Evolutionary conservation across 1,140 invertebrate genomes (phyloP), one percentile per base, ranked within the genome.

Genomic region (Lasaia peninsularis): DNA sequence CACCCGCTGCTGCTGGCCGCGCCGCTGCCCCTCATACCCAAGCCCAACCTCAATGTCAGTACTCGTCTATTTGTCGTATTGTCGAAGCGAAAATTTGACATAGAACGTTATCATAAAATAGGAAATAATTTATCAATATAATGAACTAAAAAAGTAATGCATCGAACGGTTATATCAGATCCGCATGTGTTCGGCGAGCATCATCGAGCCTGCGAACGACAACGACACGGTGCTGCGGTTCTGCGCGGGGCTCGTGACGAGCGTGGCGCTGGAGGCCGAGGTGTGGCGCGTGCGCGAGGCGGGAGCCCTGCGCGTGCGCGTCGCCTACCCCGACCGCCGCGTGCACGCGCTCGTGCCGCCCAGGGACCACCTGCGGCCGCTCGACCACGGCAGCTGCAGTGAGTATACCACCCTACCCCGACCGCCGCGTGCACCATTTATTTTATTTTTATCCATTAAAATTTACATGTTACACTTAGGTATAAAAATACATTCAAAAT

Each of bases 301-400:
- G 2, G 88, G 88, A 57, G 91, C 93, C 58, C 89, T 98, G 51
- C 90, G 96, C 57, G 92, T 98, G 21, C 95, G 95, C 86, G 92
- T 98, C 11, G 94, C 96, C 67, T 98, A 98, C 90, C 97, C 97
- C 2, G 97, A 99, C 90, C 95, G 97, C 75, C 94, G 95, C 73
- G 93, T 93, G 16, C 95, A 98, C 78, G 89, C 97, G 32, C 90
- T 97, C 24, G 90, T 96, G 56, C 97, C 96, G 0, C 91, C 93
- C 60, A 89, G 92, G 12, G 91, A 92, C 33, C 94, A 96, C 75
- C 83, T 95, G 49, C 91, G 93, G 24, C 90, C 90, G 33, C 88
- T 92, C 6, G 81, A 91, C 68, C 80, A 86, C 56, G 73, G 69
- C 6, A 66, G 73, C 52, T 72, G 60, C n/a, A 86, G 83, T 86